Conservation (phyloP, 1,140 invertebrate genomes). For the Chironomus striatipennis region DNA sequence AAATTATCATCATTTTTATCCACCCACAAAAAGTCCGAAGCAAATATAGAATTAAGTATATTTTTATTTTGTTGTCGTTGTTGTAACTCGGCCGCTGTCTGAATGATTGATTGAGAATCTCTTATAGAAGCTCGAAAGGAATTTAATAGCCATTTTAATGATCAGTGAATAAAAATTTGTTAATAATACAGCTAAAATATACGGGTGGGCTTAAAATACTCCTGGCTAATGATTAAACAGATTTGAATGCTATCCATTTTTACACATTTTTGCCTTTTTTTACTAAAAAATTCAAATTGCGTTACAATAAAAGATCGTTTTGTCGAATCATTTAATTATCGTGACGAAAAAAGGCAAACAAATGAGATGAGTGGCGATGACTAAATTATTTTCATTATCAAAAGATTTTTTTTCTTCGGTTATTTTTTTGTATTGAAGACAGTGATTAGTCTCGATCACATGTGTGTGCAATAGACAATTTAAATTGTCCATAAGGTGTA, state of each 20-base stretch:
- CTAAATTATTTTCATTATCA: conserved; percentile 8
- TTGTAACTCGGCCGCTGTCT: neutral
- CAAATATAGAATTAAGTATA: neutral
- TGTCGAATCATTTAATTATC: neutral
- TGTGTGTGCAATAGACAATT: no score
- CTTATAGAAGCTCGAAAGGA: neutral
- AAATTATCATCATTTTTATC: conserved; percentile 4
- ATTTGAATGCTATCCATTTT: neutral
- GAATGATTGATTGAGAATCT: conserved; percentile 9
- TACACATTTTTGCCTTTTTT: no score
- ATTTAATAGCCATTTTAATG: conserved; percentile 9
- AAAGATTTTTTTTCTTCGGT: no score
- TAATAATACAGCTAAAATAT: neutral
- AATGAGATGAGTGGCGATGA: neutral
- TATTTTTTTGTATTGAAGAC: no score
- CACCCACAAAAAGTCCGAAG: neutral
- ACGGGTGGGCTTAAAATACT: neutral
- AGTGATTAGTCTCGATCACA: no score
- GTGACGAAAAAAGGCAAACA: neutral
- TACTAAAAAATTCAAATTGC: no score
- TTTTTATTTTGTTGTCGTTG: neutral
- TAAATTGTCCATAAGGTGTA: no score
- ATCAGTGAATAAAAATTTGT: neutral
- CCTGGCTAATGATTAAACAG: conserved; percentile 1
- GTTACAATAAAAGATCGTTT: neutral